Evolutionary conservation across 92 coral and sea anemone genomes (phyloP).

Genomic region (Phenganax subtilis): DNA sequence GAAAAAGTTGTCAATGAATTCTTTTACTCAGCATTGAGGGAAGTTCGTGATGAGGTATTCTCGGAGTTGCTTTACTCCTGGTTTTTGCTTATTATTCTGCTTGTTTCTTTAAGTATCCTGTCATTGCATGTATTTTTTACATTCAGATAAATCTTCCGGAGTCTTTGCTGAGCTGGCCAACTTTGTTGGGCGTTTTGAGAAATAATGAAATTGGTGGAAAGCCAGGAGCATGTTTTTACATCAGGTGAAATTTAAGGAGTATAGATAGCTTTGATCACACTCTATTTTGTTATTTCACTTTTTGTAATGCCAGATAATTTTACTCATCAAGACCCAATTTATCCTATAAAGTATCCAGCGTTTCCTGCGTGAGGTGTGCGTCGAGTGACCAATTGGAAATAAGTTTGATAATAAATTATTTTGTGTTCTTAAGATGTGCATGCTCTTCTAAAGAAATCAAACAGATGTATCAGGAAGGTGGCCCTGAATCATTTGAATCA

Average conservation of each 20-base stretch:
- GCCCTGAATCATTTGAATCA: constrained; percentile 91
- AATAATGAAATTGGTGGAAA: constrained; percentile 71
- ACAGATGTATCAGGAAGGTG: constrained; percentile 62
- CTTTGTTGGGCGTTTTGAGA: constrained; percentile 67
- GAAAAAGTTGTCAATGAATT: constrained; percentile 68
- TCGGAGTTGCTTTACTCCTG: too few relatives aligned
- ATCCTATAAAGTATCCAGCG: too few relatives aligned
- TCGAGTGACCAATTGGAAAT: neutral
- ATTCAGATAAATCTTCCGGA: constrained; percentile 77
- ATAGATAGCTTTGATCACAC: neutral
- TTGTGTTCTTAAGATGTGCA: constrained; percentile 52
- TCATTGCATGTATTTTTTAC: too few relatives aligned
- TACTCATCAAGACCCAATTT: neutral
- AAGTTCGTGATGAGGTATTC: constrained; percentile 90
- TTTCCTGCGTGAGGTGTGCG: neutral
- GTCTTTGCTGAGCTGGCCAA: constrained; percentile 70
- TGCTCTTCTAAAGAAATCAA: constrained; percentile 68
- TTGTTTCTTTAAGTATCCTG: too few relatives aligned
- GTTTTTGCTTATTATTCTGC: too few relatives aligned
- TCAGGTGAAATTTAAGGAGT: constrained; percentile 47
- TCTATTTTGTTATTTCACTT: neutral
- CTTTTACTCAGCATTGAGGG: constrained; percentile 73
- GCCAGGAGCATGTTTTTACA: constrained; percentile 77
- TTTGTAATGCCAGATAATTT: neutral
- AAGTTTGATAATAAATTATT: neutral